phyloP scores from a whole-genome alignment of 2,797 vertebrate genomes.

The Chelmon rostratus region DNA sequence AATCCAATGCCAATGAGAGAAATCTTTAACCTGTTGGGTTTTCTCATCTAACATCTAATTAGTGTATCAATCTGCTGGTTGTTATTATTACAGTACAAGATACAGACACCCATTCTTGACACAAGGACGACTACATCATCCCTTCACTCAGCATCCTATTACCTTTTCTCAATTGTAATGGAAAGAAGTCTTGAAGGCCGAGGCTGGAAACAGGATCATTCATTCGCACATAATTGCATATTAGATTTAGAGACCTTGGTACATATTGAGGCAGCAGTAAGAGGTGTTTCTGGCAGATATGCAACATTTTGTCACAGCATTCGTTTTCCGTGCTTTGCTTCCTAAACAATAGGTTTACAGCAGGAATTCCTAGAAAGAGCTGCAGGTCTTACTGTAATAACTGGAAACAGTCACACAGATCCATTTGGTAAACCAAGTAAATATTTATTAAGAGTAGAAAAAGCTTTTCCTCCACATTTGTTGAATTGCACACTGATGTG shows the following conservation, averaged over 20 bases:
- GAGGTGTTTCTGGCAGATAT: background rate
- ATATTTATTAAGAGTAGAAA: background rate
- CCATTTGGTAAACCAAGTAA: background rate
- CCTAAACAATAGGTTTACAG: background rate
- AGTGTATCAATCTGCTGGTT: too few relatives aligned
- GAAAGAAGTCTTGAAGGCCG: too few relatives aligned
- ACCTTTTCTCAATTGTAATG: too few relatives aligned
- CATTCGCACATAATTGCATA: too few relatives aligned
- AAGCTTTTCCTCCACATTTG: background rate
- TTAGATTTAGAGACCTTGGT: background rate
- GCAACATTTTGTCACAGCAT: background rate
- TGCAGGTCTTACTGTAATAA: background rate
- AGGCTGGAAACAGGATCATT: too few relatives aligned
- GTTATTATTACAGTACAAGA: too few relatives aligned
- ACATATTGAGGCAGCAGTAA: background rate
- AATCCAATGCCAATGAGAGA: too few relatives aligned
- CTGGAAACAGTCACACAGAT: background rate
- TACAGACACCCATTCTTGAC: too few relatives aligned
- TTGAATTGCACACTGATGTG: background rate
- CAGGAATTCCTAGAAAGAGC: background rate
- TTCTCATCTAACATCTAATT: too few relatives aligned
- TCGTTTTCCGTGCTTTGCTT: background rate
- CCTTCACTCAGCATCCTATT: too few relatives aligned
- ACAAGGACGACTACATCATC: too few relatives aligned
- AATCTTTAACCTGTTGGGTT: too few relatives aligned